These are phyloP conservation scores for Drosophila kohkoa DNA, from an alignment of 1,140 invertebrate genomes.

Conservation along the genomic window DNA sequence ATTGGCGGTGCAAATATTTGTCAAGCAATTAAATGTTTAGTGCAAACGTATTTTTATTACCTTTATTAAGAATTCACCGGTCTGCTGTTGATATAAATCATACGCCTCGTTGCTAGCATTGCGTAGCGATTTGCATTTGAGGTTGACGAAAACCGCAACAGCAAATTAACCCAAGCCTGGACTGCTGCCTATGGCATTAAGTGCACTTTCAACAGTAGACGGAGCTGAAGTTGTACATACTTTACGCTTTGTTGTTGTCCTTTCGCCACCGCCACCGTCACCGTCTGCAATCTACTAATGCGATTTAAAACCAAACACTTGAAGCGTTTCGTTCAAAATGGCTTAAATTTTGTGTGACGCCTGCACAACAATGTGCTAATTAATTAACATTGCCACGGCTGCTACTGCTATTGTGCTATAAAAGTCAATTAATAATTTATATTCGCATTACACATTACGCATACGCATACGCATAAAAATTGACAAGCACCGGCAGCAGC, in stretches of 20 bases:
- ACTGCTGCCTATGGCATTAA: slow-evolving; percentile 12
- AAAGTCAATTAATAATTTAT: slow-evolving; percentile 74
- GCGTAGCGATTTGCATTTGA: slow-evolving; percentile 37
- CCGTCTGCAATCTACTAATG: slow-evolving; percentile 57
- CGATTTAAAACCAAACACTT: slow-evolving; percentile 63
- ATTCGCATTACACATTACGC: slow-evolving; percentile 68
- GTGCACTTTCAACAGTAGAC: slow-evolving; percentile 37
- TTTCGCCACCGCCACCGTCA: background rate
- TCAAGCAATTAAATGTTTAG: slow-evolving; percentile 73
- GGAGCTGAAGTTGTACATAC: background rate
- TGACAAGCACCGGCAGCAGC: slow-evolving; percentile 56
- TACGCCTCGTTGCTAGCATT: slow-evolving; percentile 56
- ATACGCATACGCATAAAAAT: slow-evolving; percentile 61
- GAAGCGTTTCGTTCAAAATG: slow-evolving; percentile 44
- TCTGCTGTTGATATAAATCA: slow-evolving; percentile 63
- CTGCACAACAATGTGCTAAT: slow-evolving; percentile 57
- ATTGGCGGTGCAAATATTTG: slow-evolving; percentile 71
- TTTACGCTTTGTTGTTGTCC: background rate
- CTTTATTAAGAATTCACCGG: slow-evolving; percentile 39
- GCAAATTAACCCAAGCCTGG: slow-evolving; percentile 22
- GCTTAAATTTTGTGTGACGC: slow-evolving; percentile 49
- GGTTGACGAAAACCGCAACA: slow-evolving; percentile 31
- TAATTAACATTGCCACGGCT: slow-evolving; percentile 64
- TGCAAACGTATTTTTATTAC: slow-evolving; percentile 52
- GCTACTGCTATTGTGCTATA: slow-evolving; percentile 21